phyloP scores from a whole-genome alignment of 2,888 invertebrate species.

The Melitaea athalia region DNA sequence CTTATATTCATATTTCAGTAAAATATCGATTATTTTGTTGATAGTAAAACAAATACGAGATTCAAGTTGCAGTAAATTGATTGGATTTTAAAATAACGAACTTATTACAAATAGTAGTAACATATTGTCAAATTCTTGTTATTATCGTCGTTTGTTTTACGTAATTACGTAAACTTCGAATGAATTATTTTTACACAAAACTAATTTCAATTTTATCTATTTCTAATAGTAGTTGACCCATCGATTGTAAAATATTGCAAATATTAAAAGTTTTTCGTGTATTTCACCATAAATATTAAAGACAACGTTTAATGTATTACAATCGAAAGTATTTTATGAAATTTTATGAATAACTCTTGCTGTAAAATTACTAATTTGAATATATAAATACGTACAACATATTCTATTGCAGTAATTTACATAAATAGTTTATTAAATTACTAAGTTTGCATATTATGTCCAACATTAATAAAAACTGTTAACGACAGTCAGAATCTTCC shows the following conservation, averaged over 20 bases:
- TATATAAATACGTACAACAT: background rate
- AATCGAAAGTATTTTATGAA: constrained; percentile 10
- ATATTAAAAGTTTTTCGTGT: background rate
- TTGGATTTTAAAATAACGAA: no score
- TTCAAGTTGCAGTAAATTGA: no score
- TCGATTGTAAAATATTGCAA: background rate
- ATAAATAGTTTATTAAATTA: constrained; percentile 3
- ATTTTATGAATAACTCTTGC: background rate
- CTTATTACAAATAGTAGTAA: no score
- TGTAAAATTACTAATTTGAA: constrained; percentile 6
- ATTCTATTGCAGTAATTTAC: background rate
- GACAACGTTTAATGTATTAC: background rate
- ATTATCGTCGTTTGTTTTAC: background rate
- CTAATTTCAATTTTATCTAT: constrained; percentile 3
- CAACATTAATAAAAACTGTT: background rate
- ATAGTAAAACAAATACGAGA: no score
- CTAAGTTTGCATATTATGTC: background rate
- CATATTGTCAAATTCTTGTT: no score
- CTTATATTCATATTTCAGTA: no score
- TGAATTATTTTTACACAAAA: background rate
- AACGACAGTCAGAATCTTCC: background rate
- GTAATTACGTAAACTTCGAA: background rate
- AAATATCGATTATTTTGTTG: no score
- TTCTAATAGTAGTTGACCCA: background rate
- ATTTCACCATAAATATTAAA: background rate